Evolutionary conservation across 2,113 vertebrate genomes (phyloP).

Genomic region (Serilophus lunatus): DNA sequence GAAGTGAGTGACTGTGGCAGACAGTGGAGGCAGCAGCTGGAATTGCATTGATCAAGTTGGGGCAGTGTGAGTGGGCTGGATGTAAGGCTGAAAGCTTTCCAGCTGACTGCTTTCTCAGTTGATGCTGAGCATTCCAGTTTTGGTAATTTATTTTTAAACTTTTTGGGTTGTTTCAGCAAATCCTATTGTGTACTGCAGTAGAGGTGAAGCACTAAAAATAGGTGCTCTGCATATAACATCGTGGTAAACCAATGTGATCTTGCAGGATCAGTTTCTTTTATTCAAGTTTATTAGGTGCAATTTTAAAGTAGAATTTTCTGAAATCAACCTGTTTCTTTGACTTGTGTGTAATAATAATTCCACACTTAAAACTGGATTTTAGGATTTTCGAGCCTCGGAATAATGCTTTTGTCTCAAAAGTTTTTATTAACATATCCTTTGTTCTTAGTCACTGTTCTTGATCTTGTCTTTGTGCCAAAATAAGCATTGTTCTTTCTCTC

Average conservation of each 20-base stretch:
- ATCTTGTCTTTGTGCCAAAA: background rate
- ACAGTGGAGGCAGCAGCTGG: background rate
- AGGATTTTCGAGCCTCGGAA: background rate
- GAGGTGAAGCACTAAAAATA: background rate
- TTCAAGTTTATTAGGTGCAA: background rate
- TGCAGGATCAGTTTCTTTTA: background rate
- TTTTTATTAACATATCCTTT: background rate
- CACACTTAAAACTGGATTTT: background rate
- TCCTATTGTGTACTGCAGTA: background rate
- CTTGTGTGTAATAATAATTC: background rate
- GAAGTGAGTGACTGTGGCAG: background rate
- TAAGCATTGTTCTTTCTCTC: background rate
- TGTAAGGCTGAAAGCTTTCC: constrained; percentile 28
- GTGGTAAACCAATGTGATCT: background rate
- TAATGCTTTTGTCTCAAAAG: background rate
- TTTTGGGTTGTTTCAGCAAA: background rate
- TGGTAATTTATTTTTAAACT: background rate
- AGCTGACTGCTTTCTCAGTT: background rate
- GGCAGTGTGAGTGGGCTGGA: background rate
- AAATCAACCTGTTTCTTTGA: background rate
- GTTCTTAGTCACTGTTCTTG: background rate
- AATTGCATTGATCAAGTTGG: background rate
- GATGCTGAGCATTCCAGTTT: background rate
- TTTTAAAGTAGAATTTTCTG: background rate
- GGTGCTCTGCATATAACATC: background rate